phyloP scores from a whole-genome alignment of 2,113 vertebrate species.

The Ailurus styani region DNA sequence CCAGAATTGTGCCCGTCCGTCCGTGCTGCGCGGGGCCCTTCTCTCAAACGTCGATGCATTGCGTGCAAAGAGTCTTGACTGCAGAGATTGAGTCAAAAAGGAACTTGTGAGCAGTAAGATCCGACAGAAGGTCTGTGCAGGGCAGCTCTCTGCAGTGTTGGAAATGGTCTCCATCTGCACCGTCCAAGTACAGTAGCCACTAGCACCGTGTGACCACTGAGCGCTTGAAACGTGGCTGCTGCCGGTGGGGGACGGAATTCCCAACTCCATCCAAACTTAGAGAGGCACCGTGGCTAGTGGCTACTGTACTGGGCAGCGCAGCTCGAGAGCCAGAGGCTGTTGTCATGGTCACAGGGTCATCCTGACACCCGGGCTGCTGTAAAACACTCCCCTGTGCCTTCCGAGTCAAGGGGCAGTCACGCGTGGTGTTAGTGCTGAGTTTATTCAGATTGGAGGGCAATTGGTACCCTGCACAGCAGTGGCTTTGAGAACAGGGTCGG shows the following conservation, averaged over 20 bases:
- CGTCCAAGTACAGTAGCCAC: rapidly evolving
- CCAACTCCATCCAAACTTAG: neutral
- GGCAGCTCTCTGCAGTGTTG: neutral
- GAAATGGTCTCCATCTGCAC: too few relatives aligned
- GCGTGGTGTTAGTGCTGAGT: neutral
- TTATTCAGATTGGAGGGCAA: neutral
- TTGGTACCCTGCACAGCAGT: rapidly evolving
- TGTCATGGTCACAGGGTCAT: neutral
- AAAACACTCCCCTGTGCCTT: neutral
- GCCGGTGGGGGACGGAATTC: neutral
- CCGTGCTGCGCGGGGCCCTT: rapidly evolving
- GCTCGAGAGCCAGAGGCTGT: neutral
- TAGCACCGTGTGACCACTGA: rapidly evolving
- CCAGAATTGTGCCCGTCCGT: neutral
- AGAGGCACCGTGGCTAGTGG: neutral
- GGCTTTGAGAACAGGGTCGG: neutral
- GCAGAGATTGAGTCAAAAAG: neutral
- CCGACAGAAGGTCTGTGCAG: neutral
- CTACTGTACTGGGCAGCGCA: neutral
- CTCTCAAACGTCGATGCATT: neutral
- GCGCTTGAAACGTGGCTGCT: neutral
- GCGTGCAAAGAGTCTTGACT: neutral
- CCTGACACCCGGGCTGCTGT: rapidly evolving
- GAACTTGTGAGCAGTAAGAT: neutral
- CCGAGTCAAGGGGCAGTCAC: rapidly evolving